Conservation (phyloP, 2,113 vertebrate species). For the Prunella fulvescens region DNA sequence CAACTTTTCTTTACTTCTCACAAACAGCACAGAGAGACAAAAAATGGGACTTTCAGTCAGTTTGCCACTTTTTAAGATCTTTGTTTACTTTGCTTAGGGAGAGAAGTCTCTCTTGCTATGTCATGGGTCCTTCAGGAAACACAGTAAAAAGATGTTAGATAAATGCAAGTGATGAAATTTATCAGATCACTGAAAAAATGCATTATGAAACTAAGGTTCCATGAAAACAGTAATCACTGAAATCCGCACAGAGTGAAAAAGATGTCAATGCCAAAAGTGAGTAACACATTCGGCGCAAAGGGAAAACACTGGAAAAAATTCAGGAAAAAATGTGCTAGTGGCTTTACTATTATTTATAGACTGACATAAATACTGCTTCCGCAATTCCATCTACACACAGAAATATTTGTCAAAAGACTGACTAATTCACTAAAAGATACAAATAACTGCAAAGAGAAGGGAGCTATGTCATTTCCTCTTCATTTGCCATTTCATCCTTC, state of each 20-base stretch:
- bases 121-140: background rate
- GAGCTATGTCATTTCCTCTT: background rate
- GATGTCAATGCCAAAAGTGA: background rate
- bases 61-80: background rate
- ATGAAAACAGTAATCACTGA: background rate
- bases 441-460: background rate
- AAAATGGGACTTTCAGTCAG: background rate
- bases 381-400: background rate
- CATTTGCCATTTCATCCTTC: background rate
- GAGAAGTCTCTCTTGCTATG: too few relatives aligned
- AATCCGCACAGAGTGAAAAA: background rate
- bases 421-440: background rate
- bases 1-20: background rate
- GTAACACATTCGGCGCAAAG: background rate
- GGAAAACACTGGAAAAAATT: background rate
- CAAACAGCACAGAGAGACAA: background rate
- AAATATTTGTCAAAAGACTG: background rate
- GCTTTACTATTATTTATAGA: background rate
- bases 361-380: background rate
- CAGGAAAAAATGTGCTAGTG: background rate
- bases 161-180: background rate
- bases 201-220: background rate
- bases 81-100: fast-evolving
- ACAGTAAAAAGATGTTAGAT: background rate
- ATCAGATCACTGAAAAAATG: background rate